Evolutionary conservation across 2,797 vertebrate genomes (phyloP).

Genomic region (Acipenser oxyrinchus): DNA sequence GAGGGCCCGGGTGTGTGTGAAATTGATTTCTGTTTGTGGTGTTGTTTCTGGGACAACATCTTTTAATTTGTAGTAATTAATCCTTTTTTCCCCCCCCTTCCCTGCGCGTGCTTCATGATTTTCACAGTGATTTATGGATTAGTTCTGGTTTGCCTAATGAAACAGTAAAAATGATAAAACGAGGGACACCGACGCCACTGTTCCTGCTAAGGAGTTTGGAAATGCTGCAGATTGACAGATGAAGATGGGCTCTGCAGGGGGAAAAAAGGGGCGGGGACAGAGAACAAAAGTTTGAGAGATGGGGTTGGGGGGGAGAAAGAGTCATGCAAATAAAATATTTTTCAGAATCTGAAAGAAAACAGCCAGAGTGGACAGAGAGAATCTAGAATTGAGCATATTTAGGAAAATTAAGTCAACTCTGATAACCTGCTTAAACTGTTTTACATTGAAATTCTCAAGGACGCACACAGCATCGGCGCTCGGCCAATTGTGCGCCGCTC

Average conservation of each 20-base stretch:
- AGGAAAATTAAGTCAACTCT: no score
- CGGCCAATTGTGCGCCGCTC: no score
- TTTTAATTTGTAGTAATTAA: constrained; percentile 20
- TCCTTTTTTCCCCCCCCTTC: neutral
- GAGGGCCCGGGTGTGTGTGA: neutral
- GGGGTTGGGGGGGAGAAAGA: neutral
- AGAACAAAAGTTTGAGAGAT: neutral
- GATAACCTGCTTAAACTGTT: no score
- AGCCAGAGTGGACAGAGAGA: no score
- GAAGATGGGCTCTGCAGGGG: neutral
- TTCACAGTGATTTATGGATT: constrained; percentile 17
- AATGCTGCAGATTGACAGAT: neutral
- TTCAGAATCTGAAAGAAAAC: neutral
- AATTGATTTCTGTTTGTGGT: constrained; percentile 15
- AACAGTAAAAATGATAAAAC: constrained; percentile 13
- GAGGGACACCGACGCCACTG: constrained; percentile 7
- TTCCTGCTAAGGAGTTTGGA: constrained; percentile 12
- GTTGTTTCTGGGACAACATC: constrained; percentile 5
- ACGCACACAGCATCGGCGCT: no score
- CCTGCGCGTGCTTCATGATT: neutral
- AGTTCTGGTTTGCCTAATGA: constrained; percentile 11
- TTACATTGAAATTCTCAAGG: no score
- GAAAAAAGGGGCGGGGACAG: neutral
- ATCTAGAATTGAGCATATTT: no score
- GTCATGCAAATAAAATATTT: no score